Percentiles rank a stretch among this genome's conserved stretches.
phyloP scores from a whole-genome alignment of 2,113 vertebrate species.

The Pelecanoides urinatrix region DNA sequence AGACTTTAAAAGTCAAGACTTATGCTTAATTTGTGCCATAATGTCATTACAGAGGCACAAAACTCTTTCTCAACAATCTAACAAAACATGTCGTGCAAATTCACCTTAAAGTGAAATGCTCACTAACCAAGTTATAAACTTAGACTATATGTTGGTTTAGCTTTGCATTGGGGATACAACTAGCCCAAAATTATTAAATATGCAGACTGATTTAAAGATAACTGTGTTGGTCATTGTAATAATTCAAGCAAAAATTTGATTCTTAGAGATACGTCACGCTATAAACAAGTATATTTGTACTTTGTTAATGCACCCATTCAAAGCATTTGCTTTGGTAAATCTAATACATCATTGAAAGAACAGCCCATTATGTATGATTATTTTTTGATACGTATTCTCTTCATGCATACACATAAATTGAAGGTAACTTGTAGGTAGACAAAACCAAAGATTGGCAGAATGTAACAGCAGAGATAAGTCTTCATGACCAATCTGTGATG shows the following conservation, averaged over 20 bases:
- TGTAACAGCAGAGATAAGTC: not conserved
- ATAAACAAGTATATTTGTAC: not conserved
- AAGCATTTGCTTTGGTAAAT: not conserved
- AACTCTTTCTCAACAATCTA: not conserved
- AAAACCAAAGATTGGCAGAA: not conserved
- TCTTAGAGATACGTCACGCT: not conserved
- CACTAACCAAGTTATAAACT: not conserved
- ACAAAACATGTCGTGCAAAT: not conserved
- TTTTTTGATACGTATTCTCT: not conserved
- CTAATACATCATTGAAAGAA: not conserved
- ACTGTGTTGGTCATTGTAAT: not conserved
- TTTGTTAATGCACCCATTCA: not conserved
- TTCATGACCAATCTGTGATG: not conserved
- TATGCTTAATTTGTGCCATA: not conserved
- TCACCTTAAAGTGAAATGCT: not conserved
- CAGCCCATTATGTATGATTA: not conserved
- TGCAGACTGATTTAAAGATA: not conserved
- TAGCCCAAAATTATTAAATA: not conserved
- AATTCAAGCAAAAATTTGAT: not conserved
- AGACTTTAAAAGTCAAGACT: not conserved
- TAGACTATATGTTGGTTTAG: not conserved
- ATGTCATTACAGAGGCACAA: not conserved
- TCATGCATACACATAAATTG: not conserved
- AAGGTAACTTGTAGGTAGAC: not conserved
- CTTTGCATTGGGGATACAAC: not conserved